Percentiles rank a stretch among this genome's conserved stretches.
phyloP scores from a whole-genome alignment of 2,113 vertebrate species.

The Channa argus region DNA sequence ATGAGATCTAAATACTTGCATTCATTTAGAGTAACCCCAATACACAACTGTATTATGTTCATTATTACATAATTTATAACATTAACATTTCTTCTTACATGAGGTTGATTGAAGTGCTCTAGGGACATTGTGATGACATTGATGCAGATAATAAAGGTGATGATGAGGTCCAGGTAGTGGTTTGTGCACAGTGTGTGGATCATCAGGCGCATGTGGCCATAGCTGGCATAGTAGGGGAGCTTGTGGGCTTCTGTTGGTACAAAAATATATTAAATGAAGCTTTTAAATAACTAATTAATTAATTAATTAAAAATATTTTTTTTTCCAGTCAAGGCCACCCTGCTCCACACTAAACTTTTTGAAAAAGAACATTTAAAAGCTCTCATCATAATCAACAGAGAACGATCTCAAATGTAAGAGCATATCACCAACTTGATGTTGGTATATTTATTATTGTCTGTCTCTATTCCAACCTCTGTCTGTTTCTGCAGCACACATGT shows the following conservation, averaged over 20 bases:
- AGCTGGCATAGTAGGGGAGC: constrained; percentile 94
- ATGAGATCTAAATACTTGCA: not conserved
- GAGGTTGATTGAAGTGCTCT: constrained; percentile 97
- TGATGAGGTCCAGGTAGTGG: constrained; percentile 98
- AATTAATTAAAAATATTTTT: too few relatives aligned
- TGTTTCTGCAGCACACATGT: not conserved
- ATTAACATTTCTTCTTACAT: constrained; percentile 81
- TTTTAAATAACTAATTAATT: too few relatives aligned
- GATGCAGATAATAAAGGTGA: constrained; percentile 98
- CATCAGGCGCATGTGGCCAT: constrained; percentile 91
- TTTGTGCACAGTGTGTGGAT: constrained; percentile 98
- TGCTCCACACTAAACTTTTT: not conserved
- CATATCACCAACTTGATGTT: not conserved
- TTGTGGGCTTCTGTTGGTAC: constrained; percentile 90
- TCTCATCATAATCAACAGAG: not conserved
- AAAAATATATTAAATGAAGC: constrained; percentile 1
- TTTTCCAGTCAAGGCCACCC: too few relatives aligned
- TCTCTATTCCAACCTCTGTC: not conserved
- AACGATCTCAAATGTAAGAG: not conserved
- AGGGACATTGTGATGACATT: constrained; percentile 99
- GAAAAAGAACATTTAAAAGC: not conserved
- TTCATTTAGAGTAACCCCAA: not conserved
- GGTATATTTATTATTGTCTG: constrained; percentile 13
- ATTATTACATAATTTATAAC: not conserved
- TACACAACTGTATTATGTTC: not conserved